phyloP scores from a whole-genome alignment of 2,888 invertebrate species.

The Dolomedes plantarius region DNA sequence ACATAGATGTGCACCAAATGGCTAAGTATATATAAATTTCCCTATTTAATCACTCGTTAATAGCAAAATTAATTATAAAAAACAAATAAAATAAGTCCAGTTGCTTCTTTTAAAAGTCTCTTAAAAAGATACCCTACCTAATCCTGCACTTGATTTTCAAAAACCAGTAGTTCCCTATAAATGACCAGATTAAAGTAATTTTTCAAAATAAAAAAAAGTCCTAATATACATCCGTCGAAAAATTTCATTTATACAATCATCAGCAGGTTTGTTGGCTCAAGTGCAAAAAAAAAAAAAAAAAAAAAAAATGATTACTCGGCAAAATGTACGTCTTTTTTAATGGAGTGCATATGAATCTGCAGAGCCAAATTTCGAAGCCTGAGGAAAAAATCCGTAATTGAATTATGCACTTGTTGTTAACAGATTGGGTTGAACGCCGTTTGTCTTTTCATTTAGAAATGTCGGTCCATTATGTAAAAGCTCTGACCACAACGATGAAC shows the following conservation, averaged over 20 bases:
- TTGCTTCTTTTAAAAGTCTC: no score
- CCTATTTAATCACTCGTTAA: no score
- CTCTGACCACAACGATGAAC: conserved; percentile 56
- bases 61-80: no score
- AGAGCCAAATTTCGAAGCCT: background rate
- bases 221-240: background rate
- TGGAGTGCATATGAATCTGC: background rate
- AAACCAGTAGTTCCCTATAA: background rate
- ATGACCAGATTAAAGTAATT: background rate
- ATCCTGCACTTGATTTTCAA: background rate
- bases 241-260: background rate
- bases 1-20: no score
- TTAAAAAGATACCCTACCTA: no score
- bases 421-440: conserved; percentile 17
- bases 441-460: conserved; percentile 17
- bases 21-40: no score
- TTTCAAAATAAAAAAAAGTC: background rate
- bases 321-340: background rate
- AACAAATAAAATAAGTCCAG: no score
- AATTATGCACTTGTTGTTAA: conserved; percentile 43
- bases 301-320: background rate
- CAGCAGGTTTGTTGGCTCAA: background rate
- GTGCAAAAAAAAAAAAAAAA: background rate
- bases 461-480: conserved; percentile 38
- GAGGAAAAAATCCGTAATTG: conserved; percentile 8